Conservation (phyloP, 2,888 invertebrate species). For the Acronicta leporina region DNA sequence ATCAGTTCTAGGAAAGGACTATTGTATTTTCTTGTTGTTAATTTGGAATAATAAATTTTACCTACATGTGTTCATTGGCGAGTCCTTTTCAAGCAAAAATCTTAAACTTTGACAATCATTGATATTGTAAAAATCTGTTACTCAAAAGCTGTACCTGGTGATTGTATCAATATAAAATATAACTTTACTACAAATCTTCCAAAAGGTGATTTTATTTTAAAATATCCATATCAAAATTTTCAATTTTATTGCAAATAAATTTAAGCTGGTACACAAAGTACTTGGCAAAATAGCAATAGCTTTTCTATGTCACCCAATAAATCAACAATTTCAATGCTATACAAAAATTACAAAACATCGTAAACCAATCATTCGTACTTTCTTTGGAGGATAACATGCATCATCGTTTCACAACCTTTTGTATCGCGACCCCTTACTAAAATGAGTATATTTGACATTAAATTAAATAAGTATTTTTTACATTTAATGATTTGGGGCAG, state of each 20-base stretch:
- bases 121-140: conserved; percentile 83
- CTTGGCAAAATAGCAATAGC: conserved; percentile 61
- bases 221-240: conserved; percentile 44
- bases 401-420: too few species aligned
- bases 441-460: too few species aligned
- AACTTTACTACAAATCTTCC: conserved; percentile 89
- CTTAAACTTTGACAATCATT: conserved; percentile 76
- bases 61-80: conserved; percentile 69
- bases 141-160: conserved; percentile 88
- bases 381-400: conserved; percentile 25
- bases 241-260: conserved; percentile 83
- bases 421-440: too few species aligned
- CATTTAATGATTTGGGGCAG: too few species aligned
- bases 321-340: conserved; percentile 63
- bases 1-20: conserved; percentile 70
- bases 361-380: conserved; percentile 43
- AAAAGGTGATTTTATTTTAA: conserved; percentile 75
- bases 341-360: conserved; percentile 64
- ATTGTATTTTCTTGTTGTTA: conserved; percentile 65
- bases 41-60: conserved; percentile 69
- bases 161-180: conserved; percentile 88
- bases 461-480: too few species aligned
- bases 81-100: conserved; percentile 74
- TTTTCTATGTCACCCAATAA: conserved; percentile 44
- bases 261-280: conserved; percentile 73